A percentile compares a stretch with the other conserved stretches of the same genome.
These are phyloP conservation scores for Rhinolophus ferrumequinum DNA, from an alignment of 2,113 vertebrate species.

Conservation along the genomic window DNA sequence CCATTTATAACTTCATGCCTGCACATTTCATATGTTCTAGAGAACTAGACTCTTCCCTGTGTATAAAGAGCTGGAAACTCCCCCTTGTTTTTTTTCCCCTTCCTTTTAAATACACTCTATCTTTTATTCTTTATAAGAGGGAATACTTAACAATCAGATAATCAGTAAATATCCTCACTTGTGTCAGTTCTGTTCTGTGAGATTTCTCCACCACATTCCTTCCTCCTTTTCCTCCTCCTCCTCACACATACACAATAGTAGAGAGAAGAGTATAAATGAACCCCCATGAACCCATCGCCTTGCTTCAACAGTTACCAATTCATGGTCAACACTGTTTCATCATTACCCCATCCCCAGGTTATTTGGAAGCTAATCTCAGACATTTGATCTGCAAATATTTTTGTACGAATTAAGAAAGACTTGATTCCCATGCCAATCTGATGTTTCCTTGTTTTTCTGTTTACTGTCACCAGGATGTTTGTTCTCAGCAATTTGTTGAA, in stretches of 20 bases:
- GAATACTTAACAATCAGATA: neutral
- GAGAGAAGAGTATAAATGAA: neutral
- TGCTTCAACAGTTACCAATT: neutral
- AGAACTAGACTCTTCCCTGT: neutral
- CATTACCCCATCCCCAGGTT: neutral
- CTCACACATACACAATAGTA: neutral
- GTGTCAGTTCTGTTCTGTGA: neutral
- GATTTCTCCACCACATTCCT: neutral
- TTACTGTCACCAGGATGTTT: neutral
- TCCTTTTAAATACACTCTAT: neutral
- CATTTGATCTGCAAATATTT: neutral
- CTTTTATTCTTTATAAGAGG: neutral
- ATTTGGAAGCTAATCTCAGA: neutral
- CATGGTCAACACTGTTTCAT: neutral
- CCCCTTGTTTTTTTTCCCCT: neutral
- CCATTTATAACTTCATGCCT: neutral
- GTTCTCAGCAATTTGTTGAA: neutral
- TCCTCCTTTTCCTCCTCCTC: neutral
- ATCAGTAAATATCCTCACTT: neutral
- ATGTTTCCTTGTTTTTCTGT: neutral
- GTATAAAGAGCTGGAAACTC: neutral
- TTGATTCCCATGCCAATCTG: neutral
- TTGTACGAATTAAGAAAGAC: neutral
- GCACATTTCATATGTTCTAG: neutral
- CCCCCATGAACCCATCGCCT: neutral